These are phyloP conservation scores for Myotis myotis DNA, from an alignment of 2,797 vertebrate genomes.

Conservation along the genomic window DNA sequence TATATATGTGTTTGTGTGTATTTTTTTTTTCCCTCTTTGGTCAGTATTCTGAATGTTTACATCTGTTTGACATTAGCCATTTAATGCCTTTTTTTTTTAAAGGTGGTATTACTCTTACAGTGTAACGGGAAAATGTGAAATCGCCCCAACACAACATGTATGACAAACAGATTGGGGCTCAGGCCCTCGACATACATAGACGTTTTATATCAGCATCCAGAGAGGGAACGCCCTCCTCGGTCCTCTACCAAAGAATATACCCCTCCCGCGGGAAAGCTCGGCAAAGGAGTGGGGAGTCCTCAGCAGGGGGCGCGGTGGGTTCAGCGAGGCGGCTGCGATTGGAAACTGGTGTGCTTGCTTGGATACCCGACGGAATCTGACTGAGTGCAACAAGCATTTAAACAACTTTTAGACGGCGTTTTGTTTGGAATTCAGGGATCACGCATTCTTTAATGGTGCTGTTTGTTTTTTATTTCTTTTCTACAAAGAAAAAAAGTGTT, in stretches of 20 bases:
- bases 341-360: constrained; percentile 83
- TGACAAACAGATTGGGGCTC: constrained; percentile 78
- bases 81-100: constrained; percentile 83
- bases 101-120: constrained; percentile 84
- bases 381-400: constrained; percentile 82
- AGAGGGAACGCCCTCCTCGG: constrained; percentile 85
- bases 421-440: constrained; percentile 92
- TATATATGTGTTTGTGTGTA: constrained; percentile 62
- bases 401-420: constrained; percentile 85
- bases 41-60: constrained; percentile 91
- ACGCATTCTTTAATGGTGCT: constrained; percentile 91
- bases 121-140: constrained; percentile 85
- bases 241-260: constrained; percentile 90
- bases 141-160: constrained; percentile 79
- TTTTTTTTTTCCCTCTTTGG: constrained; percentile 75
- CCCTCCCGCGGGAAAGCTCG: constrained; percentile 83
- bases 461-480: constrained; percentile 82
- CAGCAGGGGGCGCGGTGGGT: constrained; percentile 84
- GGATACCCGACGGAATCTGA: constrained; percentile 83
- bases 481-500: constrained; percentile 82
- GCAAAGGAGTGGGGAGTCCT: constrained; percentile 85
- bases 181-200: constrained; percentile 76
- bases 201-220: constrained; percentile 79
- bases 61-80: constrained; percentile 87
- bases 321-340: constrained; percentile 80